Percentiles rank a stretch among this genome's conserved stretches.
These are phyloP conservation scores for Oxytorus armatus DNA, from an alignment of 2,888 invertebrate genomes.

Conservation along the genomic window DNA sequence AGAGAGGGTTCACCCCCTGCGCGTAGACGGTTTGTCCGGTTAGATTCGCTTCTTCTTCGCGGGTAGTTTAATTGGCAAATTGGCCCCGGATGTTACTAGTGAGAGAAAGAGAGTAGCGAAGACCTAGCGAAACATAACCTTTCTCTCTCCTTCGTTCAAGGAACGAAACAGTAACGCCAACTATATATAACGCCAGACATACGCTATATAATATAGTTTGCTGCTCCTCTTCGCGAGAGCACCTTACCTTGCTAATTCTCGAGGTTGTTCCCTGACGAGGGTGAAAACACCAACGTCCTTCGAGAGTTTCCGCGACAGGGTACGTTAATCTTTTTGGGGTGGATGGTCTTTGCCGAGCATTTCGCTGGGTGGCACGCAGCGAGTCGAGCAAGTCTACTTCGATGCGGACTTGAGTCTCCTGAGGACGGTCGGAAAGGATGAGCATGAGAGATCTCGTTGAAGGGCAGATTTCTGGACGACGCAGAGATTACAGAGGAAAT, in stretches of 20 bases:
- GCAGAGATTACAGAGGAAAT: constrained; percentile 43
- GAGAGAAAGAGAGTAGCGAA: constrained; percentile 4
- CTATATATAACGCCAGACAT: constrained; percentile 23
- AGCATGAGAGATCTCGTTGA: constrained; percentile 9
- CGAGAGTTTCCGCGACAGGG: constrained; percentile 48
- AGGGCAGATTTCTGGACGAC: constrained; percentile 41
- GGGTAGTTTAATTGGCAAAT: constrained; percentile 82
- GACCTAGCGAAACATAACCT: constrained; percentile 36
- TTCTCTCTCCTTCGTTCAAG: constrained; percentile 4
- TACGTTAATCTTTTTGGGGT: constrained; percentile 62
- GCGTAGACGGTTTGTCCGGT: constrained; percentile 71
- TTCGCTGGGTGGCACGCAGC: constrained; percentile 16
- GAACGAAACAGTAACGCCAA: constrained; percentile 14
- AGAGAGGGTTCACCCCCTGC: constrained; percentile 44
- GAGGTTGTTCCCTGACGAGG: constrained; percentile 53
- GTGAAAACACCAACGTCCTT: constrained; percentile 50
- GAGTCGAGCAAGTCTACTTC: constrained; percentile 11
- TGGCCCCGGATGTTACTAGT: constrained; percentile 71
- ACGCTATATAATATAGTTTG: not conserved
- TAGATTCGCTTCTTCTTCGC: constrained; percentile 78
- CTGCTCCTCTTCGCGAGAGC: not conserved
- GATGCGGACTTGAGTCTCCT: constrained; percentile 30
- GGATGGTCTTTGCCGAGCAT: constrained; percentile 32
- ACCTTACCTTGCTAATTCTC: constrained; percentile 54
- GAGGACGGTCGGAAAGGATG: constrained; percentile 25